Conservation (phyloP, 2,888 invertebrate species). For the Mechanitis mazaeus region DNA sequence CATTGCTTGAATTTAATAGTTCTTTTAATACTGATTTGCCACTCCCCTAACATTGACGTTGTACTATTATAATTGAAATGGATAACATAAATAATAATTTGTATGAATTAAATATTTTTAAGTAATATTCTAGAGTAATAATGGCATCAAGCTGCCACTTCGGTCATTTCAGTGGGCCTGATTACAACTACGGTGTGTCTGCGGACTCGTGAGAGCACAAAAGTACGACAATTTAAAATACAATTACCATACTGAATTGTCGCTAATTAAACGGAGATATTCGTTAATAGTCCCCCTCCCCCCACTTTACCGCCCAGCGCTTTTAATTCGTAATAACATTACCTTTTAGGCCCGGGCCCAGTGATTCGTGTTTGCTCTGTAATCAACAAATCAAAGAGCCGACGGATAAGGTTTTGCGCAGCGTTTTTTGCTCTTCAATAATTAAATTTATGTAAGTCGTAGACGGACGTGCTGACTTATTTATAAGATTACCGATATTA, state of each 20-base stretch:
- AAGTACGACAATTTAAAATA: slow-evolving; percentile 53
- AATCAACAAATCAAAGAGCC: slow-evolving; percentile 33
- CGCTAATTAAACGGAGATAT: slow-evolving; percentile 61
- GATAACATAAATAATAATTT: too few species aligned
- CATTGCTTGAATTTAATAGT: neutral
- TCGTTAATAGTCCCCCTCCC: slow-evolving; percentile 39
- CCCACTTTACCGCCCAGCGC: slow-evolving; percentile 13
- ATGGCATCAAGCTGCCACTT: neutral
- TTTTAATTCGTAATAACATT: slow-evolving; percentile 29
- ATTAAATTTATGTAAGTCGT: neutral
- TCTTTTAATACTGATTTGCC: too few species aligned
- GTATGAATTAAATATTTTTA: too few species aligned
- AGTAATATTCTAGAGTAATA: neutral
- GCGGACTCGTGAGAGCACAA: slow-evolving; percentile 15
- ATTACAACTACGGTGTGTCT: slow-evolving; percentile 10
- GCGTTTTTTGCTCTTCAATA: slow-evolving; percentile 8
- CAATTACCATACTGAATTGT: slow-evolving; percentile 52
- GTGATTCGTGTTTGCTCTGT: slow-evolving; percentile 29
- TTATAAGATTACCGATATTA: too few species aligned
- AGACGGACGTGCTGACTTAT: neutral
- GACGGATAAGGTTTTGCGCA: slow-evolving; percentile 20
- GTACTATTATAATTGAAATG: too few species aligned
- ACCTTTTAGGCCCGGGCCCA: slow-evolving; percentile 25
- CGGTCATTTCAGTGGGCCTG: slow-evolving; percentile 16
- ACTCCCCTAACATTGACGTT: too few species aligned